Evolutionary conservation across 2,113 vertebrate species (phyloP).

Genomic region (Petroica traversi): DNA sequence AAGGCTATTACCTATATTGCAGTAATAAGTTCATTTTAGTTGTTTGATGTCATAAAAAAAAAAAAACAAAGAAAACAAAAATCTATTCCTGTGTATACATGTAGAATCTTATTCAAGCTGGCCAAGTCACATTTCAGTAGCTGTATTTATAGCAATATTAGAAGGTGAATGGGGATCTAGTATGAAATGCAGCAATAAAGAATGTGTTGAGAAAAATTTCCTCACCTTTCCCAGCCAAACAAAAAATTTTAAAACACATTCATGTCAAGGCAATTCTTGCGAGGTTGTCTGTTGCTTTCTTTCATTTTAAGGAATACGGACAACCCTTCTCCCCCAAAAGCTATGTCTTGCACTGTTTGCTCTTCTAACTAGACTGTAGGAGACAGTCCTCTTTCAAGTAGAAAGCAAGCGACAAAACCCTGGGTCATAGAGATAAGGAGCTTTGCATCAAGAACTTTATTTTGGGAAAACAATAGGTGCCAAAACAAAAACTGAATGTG

Average conservation of each 20-base stretch:
- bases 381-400: not conserved
- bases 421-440: not conserved
- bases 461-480: not conserved
- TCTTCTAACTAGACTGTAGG: not conserved
- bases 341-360: not conserved
- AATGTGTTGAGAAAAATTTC: too few relatives aligned
- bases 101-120: not conserved
- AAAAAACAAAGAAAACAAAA: not conserved
- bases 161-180: not conserved
- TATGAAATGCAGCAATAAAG: not conserved
- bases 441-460: not conserved
- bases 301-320: not conserved
- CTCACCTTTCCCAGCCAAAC: not conserved
- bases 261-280: not conserved
- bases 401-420: not conserved
- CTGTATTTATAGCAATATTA: not conserved
- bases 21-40: not conserved
- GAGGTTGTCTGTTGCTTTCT: not conserved
- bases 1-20: not conserved
- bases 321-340: not conserved
- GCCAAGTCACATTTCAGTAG: not conserved
- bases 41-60: not conserved
- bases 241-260: not conserved
- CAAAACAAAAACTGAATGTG: rapidly evolving
- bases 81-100: rapidly evolving